A percentile compares a stretch with the other conserved stretches of the same genome.
Conservation (phyloP, 2,888 invertebrate genomes). For the Protula sp. region DNA sequence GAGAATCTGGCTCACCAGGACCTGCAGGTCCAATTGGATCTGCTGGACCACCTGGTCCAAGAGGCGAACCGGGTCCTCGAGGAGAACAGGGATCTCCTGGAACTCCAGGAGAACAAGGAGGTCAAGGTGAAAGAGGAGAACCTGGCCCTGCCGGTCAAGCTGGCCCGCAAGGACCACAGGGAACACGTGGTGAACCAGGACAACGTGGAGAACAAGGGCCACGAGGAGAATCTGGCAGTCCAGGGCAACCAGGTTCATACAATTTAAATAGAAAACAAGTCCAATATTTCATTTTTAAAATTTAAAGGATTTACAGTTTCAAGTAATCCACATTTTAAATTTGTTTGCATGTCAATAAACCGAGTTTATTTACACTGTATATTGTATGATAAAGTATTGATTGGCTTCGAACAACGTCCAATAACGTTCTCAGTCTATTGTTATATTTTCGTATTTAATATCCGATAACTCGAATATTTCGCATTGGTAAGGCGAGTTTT, state of each 20-base stretch:
- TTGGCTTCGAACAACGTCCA: too few species aligned
- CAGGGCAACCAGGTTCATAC: background rate
- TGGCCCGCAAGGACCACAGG: conserved; percentile 6
- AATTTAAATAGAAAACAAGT: too few species aligned
- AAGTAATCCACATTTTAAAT: too few species aligned
- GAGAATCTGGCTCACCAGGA: conserved; percentile 18
- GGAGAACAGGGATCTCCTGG: conserved; percentile 12
- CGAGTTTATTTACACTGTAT: too few species aligned
- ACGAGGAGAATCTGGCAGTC: background rate
- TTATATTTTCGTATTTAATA: too few species aligned
- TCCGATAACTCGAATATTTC: too few species aligned
- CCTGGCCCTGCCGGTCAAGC: conserved; percentile 2
- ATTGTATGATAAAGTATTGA: too few species aligned
- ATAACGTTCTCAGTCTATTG: too few species aligned
- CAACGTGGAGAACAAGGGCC: conserved; percentile 1
- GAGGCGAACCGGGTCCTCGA: conserved; percentile 11
- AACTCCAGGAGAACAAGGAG: background rate
- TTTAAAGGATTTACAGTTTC: too few species aligned
- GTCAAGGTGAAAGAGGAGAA: background rate
- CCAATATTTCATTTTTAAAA: too few species aligned
- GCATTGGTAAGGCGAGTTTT: too few species aligned
- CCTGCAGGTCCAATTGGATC: conserved; percentile 1
- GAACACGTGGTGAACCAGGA: conserved; percentile 2
- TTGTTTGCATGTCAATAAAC: too few species aligned
- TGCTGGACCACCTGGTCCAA: conserved; percentile 3